A percentile compares a stretch with the other conserved stretches of the same genome.
Conservation (phyloP, 2,888 invertebrate genomes). For the Nomada goodeniana region DNA sequence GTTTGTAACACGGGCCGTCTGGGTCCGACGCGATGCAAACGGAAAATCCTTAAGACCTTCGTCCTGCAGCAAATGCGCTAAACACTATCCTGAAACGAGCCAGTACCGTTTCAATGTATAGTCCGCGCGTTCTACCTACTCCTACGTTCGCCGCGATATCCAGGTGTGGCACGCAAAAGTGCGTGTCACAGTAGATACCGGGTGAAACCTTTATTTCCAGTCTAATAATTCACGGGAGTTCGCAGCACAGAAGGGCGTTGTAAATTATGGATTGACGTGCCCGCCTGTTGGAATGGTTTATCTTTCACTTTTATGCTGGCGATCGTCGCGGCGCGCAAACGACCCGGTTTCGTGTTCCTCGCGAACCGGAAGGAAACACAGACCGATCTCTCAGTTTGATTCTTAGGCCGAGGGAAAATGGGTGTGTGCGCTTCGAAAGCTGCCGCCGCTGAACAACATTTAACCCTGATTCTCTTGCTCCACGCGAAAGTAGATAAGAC, state of each 20-base stretch:
- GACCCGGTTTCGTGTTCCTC: constrained; percentile 38
- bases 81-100: constrained; percentile 18
- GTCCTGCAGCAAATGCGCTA: constrained; percentile 17
- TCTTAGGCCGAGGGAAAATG: constrained; percentile 12
- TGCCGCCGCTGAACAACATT: background rate
- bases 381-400: constrained; percentile 19
- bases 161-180: constrained; percentile 71
- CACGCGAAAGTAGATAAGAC: background rate
- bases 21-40: too few species aligned
- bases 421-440: background rate
- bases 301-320: constrained; percentile 56
- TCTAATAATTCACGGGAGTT: constrained; percentile 60
- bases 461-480: background rate
- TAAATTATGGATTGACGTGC: constrained; percentile 63
- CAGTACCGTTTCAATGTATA: constrained; percentile 51
- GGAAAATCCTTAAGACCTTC: too few species aligned
- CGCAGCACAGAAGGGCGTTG: constrained; percentile 42
- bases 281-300: constrained; percentile 60
- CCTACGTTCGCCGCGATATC: constrained; percentile 49
- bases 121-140: constrained; percentile 22
- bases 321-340: constrained; percentile 7
- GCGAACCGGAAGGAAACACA: constrained; percentile 19
- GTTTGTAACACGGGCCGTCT: too few species aligned
- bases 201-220: constrained; percentile 63
- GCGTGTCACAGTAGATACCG: constrained; percentile 67